A percentile compares a stretch with the other conserved stretches of the same genome.
Conservation (phyloP, 2,888 invertebrate genomes). For the Aspidiotus rigidus region DNA sequence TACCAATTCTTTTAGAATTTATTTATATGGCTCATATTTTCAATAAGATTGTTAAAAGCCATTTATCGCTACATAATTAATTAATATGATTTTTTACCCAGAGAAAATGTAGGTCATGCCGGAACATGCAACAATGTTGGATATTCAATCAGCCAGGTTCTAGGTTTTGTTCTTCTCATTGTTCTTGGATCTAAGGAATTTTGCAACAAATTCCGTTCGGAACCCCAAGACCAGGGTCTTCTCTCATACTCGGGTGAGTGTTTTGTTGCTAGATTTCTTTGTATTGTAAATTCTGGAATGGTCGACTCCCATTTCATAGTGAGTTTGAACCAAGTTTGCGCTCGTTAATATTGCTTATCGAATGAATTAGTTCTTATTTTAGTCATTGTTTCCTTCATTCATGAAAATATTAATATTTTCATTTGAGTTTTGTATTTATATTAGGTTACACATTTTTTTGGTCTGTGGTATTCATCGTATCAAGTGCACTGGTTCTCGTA, state of each 20-base stretch:
- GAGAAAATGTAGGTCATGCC: conserved; percentile 91
- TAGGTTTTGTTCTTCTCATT: conserved; percentile 92
- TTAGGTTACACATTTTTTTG: not conserved
- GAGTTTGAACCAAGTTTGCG: too few species aligned
- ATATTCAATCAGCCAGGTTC: conserved; percentile 92
- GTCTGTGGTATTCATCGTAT: not conserved
- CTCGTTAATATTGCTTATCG: too few species aligned
- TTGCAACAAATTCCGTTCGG: conserved; percentile 67
- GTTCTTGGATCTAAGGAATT: conserved; percentile 92
- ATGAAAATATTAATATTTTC: not conserved
- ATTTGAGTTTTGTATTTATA: not conserved
- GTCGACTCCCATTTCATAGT: too few species aligned
- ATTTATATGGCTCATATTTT: too few species aligned
- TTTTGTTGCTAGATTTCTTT: too few species aligned
- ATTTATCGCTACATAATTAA: too few species aligned
- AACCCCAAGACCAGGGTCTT: not conserved
- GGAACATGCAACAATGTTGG: conserved; percentile 98
- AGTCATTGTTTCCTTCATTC: too few species aligned
- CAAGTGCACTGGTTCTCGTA: not conserved
- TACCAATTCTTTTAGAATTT: too few species aligned
- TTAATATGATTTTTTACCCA: conserved; percentile 41
- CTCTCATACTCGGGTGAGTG: not conserved
- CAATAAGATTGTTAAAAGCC: too few species aligned
- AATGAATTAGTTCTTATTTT: too few species aligned
- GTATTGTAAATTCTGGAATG: too few species aligned